These are phyloP conservation scores for Halichoeres trimaculatus DNA, from an alignment of 2,113 vertebrate genomes.

Conservation along the genomic window DNA sequence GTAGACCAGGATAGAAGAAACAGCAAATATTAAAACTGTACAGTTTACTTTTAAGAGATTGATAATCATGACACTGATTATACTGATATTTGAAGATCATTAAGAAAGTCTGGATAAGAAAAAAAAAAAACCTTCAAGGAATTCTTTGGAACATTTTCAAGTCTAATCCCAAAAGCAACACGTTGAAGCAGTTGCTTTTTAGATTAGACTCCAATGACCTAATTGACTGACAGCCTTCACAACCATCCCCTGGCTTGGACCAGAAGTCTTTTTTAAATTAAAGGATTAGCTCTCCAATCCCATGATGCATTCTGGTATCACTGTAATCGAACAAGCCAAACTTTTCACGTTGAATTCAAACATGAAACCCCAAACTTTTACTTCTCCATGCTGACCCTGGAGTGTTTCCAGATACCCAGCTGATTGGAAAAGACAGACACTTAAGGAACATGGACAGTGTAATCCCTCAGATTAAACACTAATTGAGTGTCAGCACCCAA, in stretches of 20 bases:
- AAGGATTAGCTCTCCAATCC: not conserved
- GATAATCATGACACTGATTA: not conserved
- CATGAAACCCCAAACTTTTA: constrained; percentile 8
- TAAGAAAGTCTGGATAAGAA: too few relatives aligned
- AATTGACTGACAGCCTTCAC: not conserved
- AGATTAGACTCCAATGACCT: not conserved
- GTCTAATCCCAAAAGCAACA: too few relatives aligned
- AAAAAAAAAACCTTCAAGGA: too few relatives aligned
- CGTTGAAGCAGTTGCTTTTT: not conserved
- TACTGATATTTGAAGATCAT: not conserved
- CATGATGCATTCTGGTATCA: not conserved
- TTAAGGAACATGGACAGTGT: constrained; percentile 61
- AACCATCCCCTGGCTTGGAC: not conserved
- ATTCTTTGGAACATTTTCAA: too few relatives aligned
- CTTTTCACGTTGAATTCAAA: not conserved
- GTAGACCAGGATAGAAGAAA: not conserved
- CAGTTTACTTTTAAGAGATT: not conserved
- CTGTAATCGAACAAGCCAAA: not conserved
- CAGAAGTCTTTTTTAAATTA: not conserved
- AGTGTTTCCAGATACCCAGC: constrained; percentile 34
- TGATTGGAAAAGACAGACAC: constrained; percentile 78
- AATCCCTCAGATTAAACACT: constrained; percentile 78
- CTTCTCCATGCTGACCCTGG: constrained; percentile 44
- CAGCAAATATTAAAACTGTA: not conserved
- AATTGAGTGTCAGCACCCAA: constrained; percentile 44